Evolutionary conservation across 2,888 invertebrate species (phyloP), one percentile per base, ranked within the genome.

Genomic region (Byasa hedistus): DNA sequence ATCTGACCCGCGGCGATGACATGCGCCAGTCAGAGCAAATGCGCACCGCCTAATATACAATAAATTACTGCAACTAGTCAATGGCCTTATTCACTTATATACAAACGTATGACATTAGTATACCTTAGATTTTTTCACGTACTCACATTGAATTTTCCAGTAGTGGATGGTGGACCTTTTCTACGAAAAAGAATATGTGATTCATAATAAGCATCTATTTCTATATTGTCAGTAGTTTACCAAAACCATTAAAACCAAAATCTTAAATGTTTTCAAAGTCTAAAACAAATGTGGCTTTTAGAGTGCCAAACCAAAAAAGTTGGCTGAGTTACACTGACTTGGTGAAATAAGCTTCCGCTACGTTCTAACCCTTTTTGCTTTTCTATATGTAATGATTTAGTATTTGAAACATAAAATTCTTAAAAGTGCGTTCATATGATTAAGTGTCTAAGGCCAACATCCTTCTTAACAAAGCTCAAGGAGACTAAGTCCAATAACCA

Each of bases 1-100:
- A 80, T 81, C 82, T 79, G 78, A 81, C 76, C 84, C 73, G 76
- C 73, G 79, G 87, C 83, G 80, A 75, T 81, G 86, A 83, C 83
- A 83, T 79, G 72, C 81, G 80, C 78, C 84, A 81, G 72, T 84
- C 81, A 81, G 23, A 51, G 54, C 44, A 19, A 60, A 36, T 57
- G 36, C 17, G 24, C 36, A 23, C 10, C 12, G 57, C 21, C 21
- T 65, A 24, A 57, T 57, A 56, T 27, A 44, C n/a, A 24, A 22
- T 55, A 62, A 61, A 61, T 57, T 61, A 36, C 8, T 61, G 23
- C 48, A 52, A 21, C 52, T 19, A 44, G 44, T 44, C 19, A 44
- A 44, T 17, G 19, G 17, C 44, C 44, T 44, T 15, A 44, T 44
- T 44, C 19, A 15, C 44, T 44, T 44, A 19, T 44, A 19, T 44